phyloP scores from a whole-genome alignment of 2,888 invertebrate genomes.

The Eupithecia exiguata region DNA sequence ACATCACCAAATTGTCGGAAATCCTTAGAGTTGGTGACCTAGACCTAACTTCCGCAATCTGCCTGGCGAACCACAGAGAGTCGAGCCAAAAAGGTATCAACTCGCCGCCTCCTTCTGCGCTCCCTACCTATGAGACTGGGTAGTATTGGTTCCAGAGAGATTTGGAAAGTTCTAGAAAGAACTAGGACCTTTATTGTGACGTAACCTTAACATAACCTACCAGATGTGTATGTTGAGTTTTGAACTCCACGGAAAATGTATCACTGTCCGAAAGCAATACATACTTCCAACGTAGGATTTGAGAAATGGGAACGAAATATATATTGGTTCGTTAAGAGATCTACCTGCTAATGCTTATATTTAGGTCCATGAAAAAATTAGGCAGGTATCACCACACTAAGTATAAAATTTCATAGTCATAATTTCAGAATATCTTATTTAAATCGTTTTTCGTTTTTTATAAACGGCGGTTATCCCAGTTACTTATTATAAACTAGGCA shows the following conservation, averaged over 20 bases:
- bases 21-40: no score
- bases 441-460: background rate
- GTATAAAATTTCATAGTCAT: background rate
- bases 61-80: no score
- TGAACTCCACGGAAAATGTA: background rate
- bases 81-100: no score
- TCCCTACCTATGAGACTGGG: background rate
- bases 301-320: background rate
- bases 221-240: background rate
- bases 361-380: background rate
- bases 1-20: no score
- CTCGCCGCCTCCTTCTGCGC: background rate
- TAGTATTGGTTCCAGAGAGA: background rate
- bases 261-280: background rate
- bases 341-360: background rate
- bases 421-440: background rate
- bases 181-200: background rate
- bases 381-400: background rate
- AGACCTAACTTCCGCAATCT: no score
- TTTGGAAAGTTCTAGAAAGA: background rate
- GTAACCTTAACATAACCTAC: background rate
- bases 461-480: background rate
- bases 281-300: background rate
- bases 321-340: background rate
- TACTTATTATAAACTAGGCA: background rate